Percentiles rank a stretch among this genome's conserved stretches.
Evolutionary conservation across 2,113 vertebrate genomes (phyloP).

Genomic region (Leptocoma aspasia): DNA sequence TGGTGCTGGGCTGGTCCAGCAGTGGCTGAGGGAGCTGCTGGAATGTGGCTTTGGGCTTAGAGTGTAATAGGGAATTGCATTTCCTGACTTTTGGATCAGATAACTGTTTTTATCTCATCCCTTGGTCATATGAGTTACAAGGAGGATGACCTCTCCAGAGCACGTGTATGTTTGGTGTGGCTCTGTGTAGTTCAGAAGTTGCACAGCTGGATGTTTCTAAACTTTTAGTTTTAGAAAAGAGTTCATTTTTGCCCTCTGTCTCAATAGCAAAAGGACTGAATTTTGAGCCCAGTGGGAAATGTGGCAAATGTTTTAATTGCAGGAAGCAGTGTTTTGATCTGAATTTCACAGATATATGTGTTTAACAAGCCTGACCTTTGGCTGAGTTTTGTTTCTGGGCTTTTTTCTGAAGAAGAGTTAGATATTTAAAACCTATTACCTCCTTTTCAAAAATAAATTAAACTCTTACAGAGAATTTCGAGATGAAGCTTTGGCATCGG

Average conservation of each 20-base stretch:
- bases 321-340: conserved; percentile 1
- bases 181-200: neutral
- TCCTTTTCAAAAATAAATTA: conserved; percentile 40
- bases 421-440: conserved; percentile 17
- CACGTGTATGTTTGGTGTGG: neutral
- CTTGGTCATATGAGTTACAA: neutral
- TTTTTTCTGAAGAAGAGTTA: neutral
- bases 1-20: neutral
- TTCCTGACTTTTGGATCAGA: neutral
- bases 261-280: neutral
- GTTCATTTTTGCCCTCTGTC: neutral
- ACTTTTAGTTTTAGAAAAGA: neutral
- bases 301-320: neutral
- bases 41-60: neutral
- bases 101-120: neutral
- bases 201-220: conserved; percentile 1
- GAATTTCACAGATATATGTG: neutral
- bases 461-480: conserved; percentile 7
- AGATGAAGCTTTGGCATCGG: conserved; percentile 20
- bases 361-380: conserved; percentile 32
- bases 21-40: neutral
- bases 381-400: neutral
- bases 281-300: neutral
- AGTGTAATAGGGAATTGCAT: neutral
- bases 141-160: neutral